Evolutionary conservation across 2,797 vertebrate species (phyloP), one percentile per base, ranked within the genome.

Genomic region (Megalops cyprinoides): DNA sequence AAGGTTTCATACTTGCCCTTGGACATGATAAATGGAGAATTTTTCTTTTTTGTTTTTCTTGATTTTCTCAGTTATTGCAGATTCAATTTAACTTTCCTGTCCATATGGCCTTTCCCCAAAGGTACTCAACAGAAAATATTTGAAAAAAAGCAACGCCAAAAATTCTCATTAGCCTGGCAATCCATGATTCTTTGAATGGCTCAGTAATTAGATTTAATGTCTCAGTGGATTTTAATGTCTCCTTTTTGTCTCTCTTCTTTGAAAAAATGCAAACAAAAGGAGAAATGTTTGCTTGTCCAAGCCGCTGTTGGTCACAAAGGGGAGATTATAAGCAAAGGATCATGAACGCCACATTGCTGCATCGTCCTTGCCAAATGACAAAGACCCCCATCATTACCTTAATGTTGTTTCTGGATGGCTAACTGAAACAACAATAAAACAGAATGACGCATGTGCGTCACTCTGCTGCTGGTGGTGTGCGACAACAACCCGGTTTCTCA

Each of bases 341-440:
- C n/a, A 34, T 48, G 20, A 39, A 20, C 3, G 44, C 6, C 58
- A 51, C 48, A 51, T 14, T 71, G 2, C 53, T 84, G 80, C 73
- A 56, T 23, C 18, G 58, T 44, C 73, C 60, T 76, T 78, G 62
- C 60, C 77, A 86, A 71, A 83, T 78, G 48, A 78, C 20, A 82
- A 81, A 51, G 23, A 7, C 62, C 39, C 56, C 28, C 18, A 20
- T 81, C 56, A 44, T 83, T 85, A 53, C 71, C 37, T 81, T 81
- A 83, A 84, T 77, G 62, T 74, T 55, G 55, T 46, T 79, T 65
- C 44, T 53, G n/a, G 12, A 78, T 77, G 80, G 74, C 56, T 88
- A 82, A 90, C 71, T 56, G 77, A 85, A 79, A 39, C 84, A 81
- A 83, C 84, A 82, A 90, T 89, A 85, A 86, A 85, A 85, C 56